phyloP scores from a whole-genome alignment of 2,888 invertebrate genomes.

The Tenthredo notha region DNA sequence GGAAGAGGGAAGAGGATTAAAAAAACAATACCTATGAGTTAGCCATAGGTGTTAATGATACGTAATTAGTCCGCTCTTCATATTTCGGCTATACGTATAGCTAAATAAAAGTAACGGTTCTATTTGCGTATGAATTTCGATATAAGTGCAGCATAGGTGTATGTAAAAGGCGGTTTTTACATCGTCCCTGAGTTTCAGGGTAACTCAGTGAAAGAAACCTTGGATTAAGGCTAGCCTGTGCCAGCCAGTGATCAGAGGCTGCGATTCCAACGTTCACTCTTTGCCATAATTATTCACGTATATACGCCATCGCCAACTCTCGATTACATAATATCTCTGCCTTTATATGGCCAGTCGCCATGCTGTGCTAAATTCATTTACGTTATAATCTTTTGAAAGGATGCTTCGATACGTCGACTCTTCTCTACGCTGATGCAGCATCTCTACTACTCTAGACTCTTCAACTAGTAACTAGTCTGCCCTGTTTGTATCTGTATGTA shows the following conservation, averaged over 20 bases:
- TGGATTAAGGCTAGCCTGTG: not conserved
- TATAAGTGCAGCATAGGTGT: not conserved
- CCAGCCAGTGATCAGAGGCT: not conserved
- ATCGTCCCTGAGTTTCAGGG: conserved; percentile 39
- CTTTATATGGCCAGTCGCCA: conserved; percentile 40
- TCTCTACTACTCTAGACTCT: not conserved
- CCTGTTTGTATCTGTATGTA: not conserved
- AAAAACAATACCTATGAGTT: not conserved
- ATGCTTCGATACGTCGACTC: not conserved
- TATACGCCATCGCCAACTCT: conserved; percentile 26
- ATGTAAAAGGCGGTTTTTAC: no score
- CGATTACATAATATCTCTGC: conserved; percentile 32
- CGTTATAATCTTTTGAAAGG: conserved; percentile 38
- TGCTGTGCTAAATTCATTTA: conserved; percentile 47
- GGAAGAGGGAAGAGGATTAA: not conserved
- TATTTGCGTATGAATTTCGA: conserved; percentile 3
- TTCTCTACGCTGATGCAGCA: no score
- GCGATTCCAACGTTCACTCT: conserved; percentile 40
- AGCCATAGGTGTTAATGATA: not conserved
- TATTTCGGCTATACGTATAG: not conserved
- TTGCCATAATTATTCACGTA: conserved; percentile 46
- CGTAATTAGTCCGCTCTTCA: not conserved
- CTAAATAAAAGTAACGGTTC: not conserved
- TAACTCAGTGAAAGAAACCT: conserved; percentile 50
- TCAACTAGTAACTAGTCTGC: not conserved